These are phyloP conservation scores for Prorops nasuta DNA, from an alignment of 1,140 invertebrate genomes.

Conservation along the genomic window DNA sequence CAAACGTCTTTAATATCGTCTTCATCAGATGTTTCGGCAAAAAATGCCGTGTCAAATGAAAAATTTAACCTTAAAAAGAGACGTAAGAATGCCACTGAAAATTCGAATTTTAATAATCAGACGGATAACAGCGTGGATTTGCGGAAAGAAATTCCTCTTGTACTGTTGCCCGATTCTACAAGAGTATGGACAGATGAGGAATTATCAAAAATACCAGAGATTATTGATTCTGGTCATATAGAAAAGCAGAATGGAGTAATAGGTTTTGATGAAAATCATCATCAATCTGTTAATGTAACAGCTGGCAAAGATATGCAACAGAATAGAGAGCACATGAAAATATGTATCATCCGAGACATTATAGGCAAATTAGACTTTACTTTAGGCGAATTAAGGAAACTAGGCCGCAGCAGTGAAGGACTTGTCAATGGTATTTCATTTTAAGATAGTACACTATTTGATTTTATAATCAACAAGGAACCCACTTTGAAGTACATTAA, in stretches of 20 bases:
- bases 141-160: conserved; percentile 20
- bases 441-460: too few species aligned
- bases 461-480: conserved; percentile 24
- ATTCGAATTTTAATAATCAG: neutral
- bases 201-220: conserved; percentile 32
- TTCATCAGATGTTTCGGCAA: too few species aligned
- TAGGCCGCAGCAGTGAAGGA: conserved; percentile 45
- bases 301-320: conserved; percentile 9
- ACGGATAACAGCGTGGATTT: conserved; percentile 5
- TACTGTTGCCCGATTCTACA: conserved; percentile 31
- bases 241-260: conserved; percentile 27
- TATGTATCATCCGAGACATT: conserved; percentile 41
- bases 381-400: conserved; percentile 37
- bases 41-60: too few species aligned
- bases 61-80: conserved; percentile 23
- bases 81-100: conserved; percentile 23
- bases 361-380: conserved; percentile 39
- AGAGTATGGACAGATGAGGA: conserved; percentile 40
- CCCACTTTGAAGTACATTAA: neutral
- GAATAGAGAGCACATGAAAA: conserved; percentile 38
- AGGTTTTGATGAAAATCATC: conserved; percentile 10
- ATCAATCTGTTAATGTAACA: conserved; percentile 11
- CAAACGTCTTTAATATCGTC: too few species aligned
- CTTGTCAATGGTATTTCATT: conserved; percentile 44
- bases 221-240: conserved; percentile 20